Evolutionary conservation across 2,888 invertebrate genomes (phyloP), one percentile per base, ranked within the genome.

Genomic region (Mermis nigrescens): DNA sequence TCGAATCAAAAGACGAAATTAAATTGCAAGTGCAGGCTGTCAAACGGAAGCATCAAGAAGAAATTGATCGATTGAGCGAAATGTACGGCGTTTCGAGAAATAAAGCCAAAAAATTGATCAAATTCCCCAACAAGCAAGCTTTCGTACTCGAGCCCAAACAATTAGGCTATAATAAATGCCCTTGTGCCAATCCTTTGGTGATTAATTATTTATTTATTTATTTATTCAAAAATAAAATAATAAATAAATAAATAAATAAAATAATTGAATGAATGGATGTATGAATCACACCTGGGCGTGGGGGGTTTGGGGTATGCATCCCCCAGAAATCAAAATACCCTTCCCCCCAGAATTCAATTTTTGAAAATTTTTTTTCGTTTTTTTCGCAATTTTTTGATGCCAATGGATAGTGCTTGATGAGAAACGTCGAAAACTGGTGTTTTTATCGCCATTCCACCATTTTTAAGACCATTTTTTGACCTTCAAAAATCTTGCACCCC

Each of bases 21-120:
- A 28, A 46, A 24, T 26, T 29, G 15, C 22, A 31, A 4, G 46
- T 45, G 27, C 22, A 22, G 32, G 48, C 24, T 24, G 68, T 53
- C 64, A 69, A 27, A 67, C 26, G 58, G 19, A 29, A 57, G 24
- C 46, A 55, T 22, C 55, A 57, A 57, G 31, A 58, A 27, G 31
- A 56, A 48, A 22, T 57, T 3, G n/a, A 60, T n/a, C 22, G 38
- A 26, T 19, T 54, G 31, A n/a, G 62, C 27, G 63, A 62, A 29
- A 64, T 66, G 22, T 62, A 65, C 29, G 66, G 65, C 1, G 60
- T 76, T 38, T 88, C 89, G 3, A 81, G 84, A 59, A 88, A 88
- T 69, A 83, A 82, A 71, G 82, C 88, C 80, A 91, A 90, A 73
- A 87, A 85, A 72, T 74, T 87, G 62, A 77, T 82, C 61, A 79